Base-by-base conservation (phyloP, 2,888 invertebrate species). In the Drosophila birchii region DNA sequence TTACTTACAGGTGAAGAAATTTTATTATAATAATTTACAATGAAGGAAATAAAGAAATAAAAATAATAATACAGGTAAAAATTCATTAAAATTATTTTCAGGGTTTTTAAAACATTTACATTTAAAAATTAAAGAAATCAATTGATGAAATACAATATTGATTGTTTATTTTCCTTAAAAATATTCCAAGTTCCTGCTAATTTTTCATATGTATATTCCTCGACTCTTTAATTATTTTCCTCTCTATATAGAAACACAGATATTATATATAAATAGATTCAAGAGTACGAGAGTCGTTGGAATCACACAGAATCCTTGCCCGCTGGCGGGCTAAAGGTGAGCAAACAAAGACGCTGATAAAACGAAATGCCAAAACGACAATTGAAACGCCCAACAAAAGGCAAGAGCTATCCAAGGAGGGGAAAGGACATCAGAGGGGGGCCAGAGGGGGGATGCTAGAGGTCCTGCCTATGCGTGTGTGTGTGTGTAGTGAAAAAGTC, bases 361-460 rank as follows among this genome's bases (percentile, higher is more conserved):
- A 86, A 87, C 77, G 86, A 86, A 70, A 85, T 86, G 80, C 81
- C 87, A 84, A 88, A 86, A 84, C 89, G 87, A 76, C 89, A 87
- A 86, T 81, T 81, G 88, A 88, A 87, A 78, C 71, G 85, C 85
- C 84, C 78, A 87, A 86, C 86, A 86, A 86, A 71, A 88, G 82
- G 51, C 47, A 68, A 44, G 14, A 47, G 16, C 32, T 38, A 43
- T 29, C n/a, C 44, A 26, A 49, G 43, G n/a, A 49, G 43, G 20
- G 26, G 26, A 11, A 23, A 23, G 23, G 18, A 26, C 29, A 41
- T 38, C n/a, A 23, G 5, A 1, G 0, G 23, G 0, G 26, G 58
- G 26, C 23, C 5, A 18, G 14, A 34, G 32, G 14, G 32, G 47
- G 29, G 47, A 29, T 12, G n/a, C 47, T 47, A 29, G 51, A 34